A percentile compares a stretch with the other conserved stretches of the same genome.
Conservation (phyloP, 2,113 vertebrate species). For the Natator depressus region DNA sequence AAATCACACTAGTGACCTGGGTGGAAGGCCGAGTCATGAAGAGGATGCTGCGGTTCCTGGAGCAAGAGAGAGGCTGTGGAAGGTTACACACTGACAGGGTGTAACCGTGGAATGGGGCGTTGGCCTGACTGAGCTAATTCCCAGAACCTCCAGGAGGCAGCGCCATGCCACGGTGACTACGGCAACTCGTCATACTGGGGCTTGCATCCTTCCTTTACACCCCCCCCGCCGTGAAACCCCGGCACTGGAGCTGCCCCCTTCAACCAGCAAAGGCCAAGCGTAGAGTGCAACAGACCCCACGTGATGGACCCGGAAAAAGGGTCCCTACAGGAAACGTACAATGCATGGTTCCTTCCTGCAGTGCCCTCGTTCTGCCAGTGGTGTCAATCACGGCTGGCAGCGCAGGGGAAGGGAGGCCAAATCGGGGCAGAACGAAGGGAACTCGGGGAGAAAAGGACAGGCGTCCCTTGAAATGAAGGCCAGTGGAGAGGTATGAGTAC, state of each 20-base stretch:
- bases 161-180: background rate
- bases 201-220: background rate
- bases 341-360: background rate
- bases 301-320: background rate
- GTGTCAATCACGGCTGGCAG: too few relatives aligned
- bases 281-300: background rate
- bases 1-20: background rate
- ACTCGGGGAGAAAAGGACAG: too few relatives aligned
- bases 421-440: too few relatives aligned
- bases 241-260: too few relatives aligned
- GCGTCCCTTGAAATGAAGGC: too few relatives aligned
- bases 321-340: background rate
- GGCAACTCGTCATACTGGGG: background rate
- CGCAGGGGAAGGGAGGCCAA: background rate
- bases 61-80: too few relatives aligned
- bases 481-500: too few relatives aligned
- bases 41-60: background rate
- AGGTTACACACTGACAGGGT: background rate
- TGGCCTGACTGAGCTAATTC: background rate
- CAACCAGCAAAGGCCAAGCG: background rate
- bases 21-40: background rate
- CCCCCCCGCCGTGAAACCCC: background rate
- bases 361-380: too few relatives aligned
- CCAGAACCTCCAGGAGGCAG: too few relatives aligned
- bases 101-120: background rate